These are phyloP conservation scores for Papilio demoleus DNA, from an alignment of 2,888 invertebrate genomes.

Conservation along the genomic window DNA sequence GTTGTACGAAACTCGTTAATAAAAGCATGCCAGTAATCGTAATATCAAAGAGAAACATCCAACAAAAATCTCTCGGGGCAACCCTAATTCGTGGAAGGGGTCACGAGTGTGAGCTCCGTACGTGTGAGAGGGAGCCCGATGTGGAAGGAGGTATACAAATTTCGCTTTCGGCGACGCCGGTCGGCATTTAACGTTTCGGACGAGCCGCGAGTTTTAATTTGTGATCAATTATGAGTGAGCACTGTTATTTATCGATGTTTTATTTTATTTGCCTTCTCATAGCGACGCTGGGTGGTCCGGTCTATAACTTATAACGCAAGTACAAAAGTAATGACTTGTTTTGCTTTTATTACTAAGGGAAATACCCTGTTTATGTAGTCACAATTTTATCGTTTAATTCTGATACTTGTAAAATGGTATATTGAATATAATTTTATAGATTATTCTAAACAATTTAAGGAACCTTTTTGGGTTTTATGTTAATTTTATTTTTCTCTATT, in stretches of 20 bases:
- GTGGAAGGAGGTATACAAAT: constrained; percentile 62
- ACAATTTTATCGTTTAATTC: no score
- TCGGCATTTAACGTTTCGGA: constrained; percentile 77
- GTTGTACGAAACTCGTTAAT: constrained; percentile 25
- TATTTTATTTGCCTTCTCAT: constrained; percentile 81
- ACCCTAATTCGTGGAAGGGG: constrained; percentile 45
- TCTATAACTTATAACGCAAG: no score
- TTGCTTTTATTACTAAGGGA: no score
- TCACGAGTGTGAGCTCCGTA: constrained; percentile 46
- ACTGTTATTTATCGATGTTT: constrained; percentile 82
- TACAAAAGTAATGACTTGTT: no score
- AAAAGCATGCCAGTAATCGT: constrained; percentile 34
- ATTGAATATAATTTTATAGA: no score
- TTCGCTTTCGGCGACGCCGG: constrained; percentile 77
- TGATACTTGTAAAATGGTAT: no score
- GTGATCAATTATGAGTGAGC: constrained; percentile 83
- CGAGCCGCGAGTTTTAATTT: constrained; percentile 82
- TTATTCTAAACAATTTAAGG: no score
- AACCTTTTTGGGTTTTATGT: no score
- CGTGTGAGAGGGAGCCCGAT: constrained; percentile 47
- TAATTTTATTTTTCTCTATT: no score
- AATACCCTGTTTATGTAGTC: no score
- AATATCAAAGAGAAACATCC: constrained; percentile 40
- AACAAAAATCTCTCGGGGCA: constrained; percentile 47
- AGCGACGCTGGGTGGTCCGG: constrained; percentile 79